Percentiles rank a stretch among this genome's conserved stretches.
Conservation (phyloP, 2,113 vertebrate genomes). For the Sylvilagus bachmani region DNA sequence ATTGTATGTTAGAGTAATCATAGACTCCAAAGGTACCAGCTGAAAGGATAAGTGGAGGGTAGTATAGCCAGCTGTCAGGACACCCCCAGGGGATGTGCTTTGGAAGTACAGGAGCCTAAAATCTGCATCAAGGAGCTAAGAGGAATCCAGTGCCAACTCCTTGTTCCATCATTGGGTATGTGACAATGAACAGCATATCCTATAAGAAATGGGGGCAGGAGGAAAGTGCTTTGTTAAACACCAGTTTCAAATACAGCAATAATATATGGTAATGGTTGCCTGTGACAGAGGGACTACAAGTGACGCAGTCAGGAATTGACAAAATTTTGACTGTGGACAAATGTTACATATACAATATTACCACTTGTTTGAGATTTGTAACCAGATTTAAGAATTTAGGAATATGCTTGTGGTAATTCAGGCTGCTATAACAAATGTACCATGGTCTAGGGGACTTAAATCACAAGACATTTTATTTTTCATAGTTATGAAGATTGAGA, state of each 20-base stretch:
- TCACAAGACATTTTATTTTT: not conserved
- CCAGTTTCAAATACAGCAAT: not conserved
- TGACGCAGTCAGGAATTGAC: not conserved
- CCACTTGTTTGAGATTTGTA: not conserved
- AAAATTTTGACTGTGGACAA: not conserved
- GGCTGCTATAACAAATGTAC: not conserved
- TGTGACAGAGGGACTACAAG: not conserved
- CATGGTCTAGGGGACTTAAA: not conserved
- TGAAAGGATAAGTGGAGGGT: not conserved
- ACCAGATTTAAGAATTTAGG: constrained; percentile 18
- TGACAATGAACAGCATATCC: not conserved
- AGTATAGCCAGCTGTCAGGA: not conserved
- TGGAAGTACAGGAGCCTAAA: not conserved
- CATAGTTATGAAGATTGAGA: not conserved
- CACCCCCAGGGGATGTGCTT: not conserved
- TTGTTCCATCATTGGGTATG: not conserved
- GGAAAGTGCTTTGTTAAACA: not conserved
- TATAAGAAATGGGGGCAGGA: not conserved
- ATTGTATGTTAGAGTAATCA: not conserved
- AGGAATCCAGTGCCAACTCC: not conserved
- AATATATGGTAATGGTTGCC: not conserved
- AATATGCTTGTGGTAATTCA: not conserved
- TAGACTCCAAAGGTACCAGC: not conserved
- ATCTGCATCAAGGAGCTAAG: not conserved
- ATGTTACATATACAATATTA: not conserved